A percentile compares a stretch with the other conserved stretches of the same genome.
phyloP scores from a whole-genome alignment of 2,113 vertebrate species.

The Ictalurus punctatus region DNA sequence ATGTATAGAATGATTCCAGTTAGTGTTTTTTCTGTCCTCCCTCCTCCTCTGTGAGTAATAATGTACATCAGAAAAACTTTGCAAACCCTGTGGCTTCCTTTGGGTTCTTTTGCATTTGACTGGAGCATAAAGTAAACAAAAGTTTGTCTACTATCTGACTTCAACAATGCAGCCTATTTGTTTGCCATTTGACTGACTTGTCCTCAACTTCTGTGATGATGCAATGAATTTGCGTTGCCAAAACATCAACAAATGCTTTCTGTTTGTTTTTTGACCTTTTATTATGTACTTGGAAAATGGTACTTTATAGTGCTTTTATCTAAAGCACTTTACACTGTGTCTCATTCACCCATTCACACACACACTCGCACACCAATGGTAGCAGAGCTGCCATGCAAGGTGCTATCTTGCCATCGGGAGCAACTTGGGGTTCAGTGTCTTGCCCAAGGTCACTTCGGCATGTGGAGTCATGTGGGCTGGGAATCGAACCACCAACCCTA shows the following conservation, averaged over 20 bases:
- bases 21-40: not conserved
- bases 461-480: too few species aligned
- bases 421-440: too few species aligned
- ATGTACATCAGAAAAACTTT: not conserved
- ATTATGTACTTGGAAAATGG: too few species aligned
- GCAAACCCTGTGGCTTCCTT: not conserved
- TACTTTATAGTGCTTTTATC: too few species aligned
- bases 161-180: not conserved
- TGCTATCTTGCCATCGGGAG: too few species aligned
- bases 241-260: not conserved
- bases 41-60: not conserved
- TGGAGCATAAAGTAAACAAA: not conserved
- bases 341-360: too few species aligned
- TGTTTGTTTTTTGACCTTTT: not conserved
- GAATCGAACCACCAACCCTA: too few species aligned
- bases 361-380: too few species aligned
- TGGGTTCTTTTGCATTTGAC: not conserved
- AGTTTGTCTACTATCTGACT: not conserved
- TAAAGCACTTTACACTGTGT: too few species aligned
- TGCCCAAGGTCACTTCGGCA: too few species aligned
- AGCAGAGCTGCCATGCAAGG: too few species aligned
- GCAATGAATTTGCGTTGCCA: not conserved
- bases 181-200: conserved; percentile 16
- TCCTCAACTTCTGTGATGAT: not conserved
- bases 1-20: not conserved